A percentile compares a stretch with the other conserved stretches of the same genome.
Conservation (phyloP, 1,140 invertebrate genomes). For the Orius insidiosus region DNA sequence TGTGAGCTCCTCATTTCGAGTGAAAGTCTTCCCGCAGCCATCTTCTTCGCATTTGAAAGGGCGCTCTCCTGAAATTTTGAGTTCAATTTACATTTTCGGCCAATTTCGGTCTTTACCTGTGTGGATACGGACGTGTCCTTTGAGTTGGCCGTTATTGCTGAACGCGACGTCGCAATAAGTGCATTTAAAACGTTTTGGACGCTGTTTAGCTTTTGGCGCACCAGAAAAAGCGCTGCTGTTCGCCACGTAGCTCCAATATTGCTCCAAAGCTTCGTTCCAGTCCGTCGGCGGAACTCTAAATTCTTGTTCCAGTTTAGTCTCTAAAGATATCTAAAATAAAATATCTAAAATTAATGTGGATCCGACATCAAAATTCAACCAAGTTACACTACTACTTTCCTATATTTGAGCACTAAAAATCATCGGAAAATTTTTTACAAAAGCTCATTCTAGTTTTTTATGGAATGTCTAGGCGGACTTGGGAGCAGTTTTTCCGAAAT, state of each 20-base stretch:
- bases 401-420: too few species aligned
- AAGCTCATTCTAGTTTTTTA: too few species aligned
- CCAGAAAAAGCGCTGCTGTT: background rate
- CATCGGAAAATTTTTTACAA: too few species aligned
- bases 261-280: slow-evolving; percentile 3
- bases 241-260: slow-evolving; percentile 2
- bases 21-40: slow-evolving; percentile 76
- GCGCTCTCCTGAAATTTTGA: slow-evolving; percentile 44
- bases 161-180: slow-evolving; percentile 76
- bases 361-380: too few species aligned
- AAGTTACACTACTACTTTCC: too few species aligned
- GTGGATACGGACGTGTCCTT: slow-evolving; percentile 79
- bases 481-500: too few species aligned
- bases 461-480: too few species aligned
- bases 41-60: slow-evolving; percentile 71
- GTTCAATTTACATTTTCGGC: background rate
- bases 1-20: slow-evolving; percentile 82
- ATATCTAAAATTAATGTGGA: too few species aligned
- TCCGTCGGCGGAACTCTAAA: slow-evolving; percentile 2
- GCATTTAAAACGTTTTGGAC: slow-evolving; percentile 78
- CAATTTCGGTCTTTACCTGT: slow-evolving; percentile 40
- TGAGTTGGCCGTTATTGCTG: slow-evolving; percentile 82
- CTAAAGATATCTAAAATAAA: too few species aligned
- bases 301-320: background rate
- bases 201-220: slow-evolving; percentile 34